These are phyloP conservation scores for Luperina testacea DNA, from an alignment of 2,888 invertebrate genomes.

Conservation along the genomic window DNA sequence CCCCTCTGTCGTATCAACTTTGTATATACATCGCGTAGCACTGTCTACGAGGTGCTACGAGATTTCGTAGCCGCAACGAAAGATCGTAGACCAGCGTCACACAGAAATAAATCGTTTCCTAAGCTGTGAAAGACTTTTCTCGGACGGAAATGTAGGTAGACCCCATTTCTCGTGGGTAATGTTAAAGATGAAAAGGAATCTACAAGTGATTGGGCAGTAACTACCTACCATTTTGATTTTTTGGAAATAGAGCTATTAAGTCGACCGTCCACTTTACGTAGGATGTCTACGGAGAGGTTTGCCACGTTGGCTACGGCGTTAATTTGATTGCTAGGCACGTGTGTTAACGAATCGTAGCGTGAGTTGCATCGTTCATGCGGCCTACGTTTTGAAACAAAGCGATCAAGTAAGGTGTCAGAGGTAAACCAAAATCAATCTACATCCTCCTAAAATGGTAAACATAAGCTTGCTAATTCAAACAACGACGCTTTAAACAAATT, in stretches of 20 bases:
- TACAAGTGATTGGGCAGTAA: not conserved
- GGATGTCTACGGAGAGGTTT: not conserved
- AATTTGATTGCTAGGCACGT: not conserved
- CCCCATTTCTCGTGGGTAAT: not conserved
- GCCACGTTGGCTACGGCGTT: too few species aligned
- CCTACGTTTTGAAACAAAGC: not conserved
- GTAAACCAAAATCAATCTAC: not conserved
- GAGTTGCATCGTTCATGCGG: not conserved
- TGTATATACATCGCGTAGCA: conserved; percentile 22
- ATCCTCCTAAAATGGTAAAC: conserved; percentile 1
- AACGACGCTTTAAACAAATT: conserved; percentile 40
- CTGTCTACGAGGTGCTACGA: conserved; percentile 36
- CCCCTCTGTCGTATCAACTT: too few species aligned
- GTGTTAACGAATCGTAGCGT: rapidly evolving
- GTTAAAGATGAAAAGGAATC: not conserved
- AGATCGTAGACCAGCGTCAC: not conserved
- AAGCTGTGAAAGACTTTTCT: not conserved
- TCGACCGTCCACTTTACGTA: not conserved
- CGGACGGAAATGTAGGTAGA: not conserved
- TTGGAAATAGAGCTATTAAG: too few species aligned
- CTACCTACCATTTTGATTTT: not conserved
- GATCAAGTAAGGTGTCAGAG: not conserved
- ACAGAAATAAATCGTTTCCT: not conserved
- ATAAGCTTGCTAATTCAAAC: conserved; percentile 17
- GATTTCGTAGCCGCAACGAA: conserved; percentile 41